Base-by-base conservation (phyloP, 2,113 vertebrate species). In the Hirundichthys speculiger region DNA sequence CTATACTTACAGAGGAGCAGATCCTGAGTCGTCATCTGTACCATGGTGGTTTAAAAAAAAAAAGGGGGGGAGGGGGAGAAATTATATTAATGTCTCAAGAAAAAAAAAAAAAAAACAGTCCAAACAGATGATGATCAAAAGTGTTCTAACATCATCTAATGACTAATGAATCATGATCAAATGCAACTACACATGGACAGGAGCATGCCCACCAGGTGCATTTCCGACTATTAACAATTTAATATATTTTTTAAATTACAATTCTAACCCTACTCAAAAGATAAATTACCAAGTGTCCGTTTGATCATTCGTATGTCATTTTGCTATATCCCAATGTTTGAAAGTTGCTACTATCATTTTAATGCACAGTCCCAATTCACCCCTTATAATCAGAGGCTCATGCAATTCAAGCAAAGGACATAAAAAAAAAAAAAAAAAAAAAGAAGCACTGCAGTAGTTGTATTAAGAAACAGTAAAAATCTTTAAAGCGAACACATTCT, bases 1-100 rank as follows among this genome's bases (percentile, higher is more conserved):
- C 4, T 30, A 14, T 77, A 98, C 98, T 99, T 87, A 99, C 97
- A 98, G 88, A 0, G 97, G 97, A 34, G 96, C 95, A 14, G 96
- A 90, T 43, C 96, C 97, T 80, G 93, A 92, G 84, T 98, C 96
- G 0, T 99, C 98, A 63, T 99, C 98, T 99, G 84, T 9, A 66
- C 64, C 62, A 10, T 10, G 11, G 30, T 34, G n/a, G n/a, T n/a
- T n/a, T n/a, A 7, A 34, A 34, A 59, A 1, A 25, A 34, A 64
- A 40, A 18, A 46, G 50, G 57, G 13, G 13, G 45, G 51, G 4
- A 39, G 54, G 59, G 4, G 53, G 11, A 19, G 54, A 39, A 30
- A 48, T 34, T 5, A 34, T 4, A 10, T 34, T 34, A 34, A n/a
- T n/a, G n/a, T n/a, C n/a, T n/a, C n/a, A 10, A 49, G 1, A 49